These are phyloP conservation scores for Microhierax caerulescens DNA, from an alignment of 2,797 vertebrate genomes.

Conservation along the genomic window DNA sequence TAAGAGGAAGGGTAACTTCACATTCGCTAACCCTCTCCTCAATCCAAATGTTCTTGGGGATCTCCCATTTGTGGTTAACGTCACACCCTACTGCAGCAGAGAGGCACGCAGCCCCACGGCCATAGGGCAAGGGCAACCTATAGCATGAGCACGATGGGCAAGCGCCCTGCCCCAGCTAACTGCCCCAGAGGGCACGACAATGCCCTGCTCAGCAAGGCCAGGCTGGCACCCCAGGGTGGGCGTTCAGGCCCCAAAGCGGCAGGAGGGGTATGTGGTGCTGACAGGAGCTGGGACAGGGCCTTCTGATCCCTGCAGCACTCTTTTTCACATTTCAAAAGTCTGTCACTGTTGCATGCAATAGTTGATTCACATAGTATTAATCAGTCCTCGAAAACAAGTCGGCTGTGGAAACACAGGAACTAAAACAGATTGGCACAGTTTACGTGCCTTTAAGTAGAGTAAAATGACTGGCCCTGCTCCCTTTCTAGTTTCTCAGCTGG, in stretches of 20 bases:
- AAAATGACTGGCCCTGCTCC: not conserved
- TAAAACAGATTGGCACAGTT: not conserved
- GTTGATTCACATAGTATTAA: not conserved
- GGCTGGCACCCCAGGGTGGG: not conserved
- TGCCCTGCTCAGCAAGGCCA: not conserved
- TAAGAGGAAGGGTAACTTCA: not conserved
- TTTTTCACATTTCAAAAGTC: not conserved
- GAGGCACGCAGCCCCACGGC: fast-evolving
- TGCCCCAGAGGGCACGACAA: fast-evolving
- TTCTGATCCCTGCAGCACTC: not conserved
- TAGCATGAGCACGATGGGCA: fast-evolving
- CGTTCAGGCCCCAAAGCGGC: fast-evolving
- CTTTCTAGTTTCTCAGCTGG: not conserved
- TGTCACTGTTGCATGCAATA: not conserved
- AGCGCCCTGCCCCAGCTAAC: not conserved
- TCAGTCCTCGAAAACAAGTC: not conserved
- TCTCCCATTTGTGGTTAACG: not conserved
- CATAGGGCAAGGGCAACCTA: too few species aligned
- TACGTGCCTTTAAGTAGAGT: not conserved
- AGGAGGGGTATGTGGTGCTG: not conserved
- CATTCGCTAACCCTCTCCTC: not conserved
- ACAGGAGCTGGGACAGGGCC: fast-evolving
- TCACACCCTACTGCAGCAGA: not conserved
- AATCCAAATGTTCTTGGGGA: fast-evolving
- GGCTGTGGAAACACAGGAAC: not conserved